Conservation (phyloP, 2,888 invertebrate genomes). For the Harpalus rubripes region DNA sequence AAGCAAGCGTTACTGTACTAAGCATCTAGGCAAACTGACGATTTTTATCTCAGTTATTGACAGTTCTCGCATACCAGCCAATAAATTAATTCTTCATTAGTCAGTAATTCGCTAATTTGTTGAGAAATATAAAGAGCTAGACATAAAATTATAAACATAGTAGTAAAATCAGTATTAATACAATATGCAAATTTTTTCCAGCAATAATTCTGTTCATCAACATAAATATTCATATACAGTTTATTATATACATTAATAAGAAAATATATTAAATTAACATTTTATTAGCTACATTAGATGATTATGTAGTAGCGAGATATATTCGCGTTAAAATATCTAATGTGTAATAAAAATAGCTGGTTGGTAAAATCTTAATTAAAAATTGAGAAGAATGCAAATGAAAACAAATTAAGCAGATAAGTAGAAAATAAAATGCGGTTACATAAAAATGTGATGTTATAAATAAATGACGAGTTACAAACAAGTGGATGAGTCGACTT, state of each 20-base stretch:
- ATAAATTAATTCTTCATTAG: conserved; percentile 46
- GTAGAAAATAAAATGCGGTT: conserved; percentile 10
- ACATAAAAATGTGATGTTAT: conserved; percentile 54
- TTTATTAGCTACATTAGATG: conserved; percentile 14
- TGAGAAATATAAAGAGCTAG: conserved; percentile 11
- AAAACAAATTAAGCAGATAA: conserved; percentile 32
- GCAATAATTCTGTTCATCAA: too few relatives aligned
- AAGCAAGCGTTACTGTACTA: conserved; percentile 45
- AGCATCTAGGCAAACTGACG: conserved; percentile 11
- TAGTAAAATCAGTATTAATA: conserved; percentile 33
- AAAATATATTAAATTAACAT: conserved; percentile 43
- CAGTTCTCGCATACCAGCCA: conserved; percentile 20
- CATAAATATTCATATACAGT: conserved; percentile 41
- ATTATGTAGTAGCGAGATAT: conserved; percentile 22
- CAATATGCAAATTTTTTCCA: conserved; percentile 37
- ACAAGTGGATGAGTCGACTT: conserved; percentile 42
- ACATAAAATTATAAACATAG: conserved; percentile 43
- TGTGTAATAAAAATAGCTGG: conserved; percentile 43
- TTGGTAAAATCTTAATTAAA: conserved; percentile 31
- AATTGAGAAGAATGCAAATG: conserved; percentile 26
- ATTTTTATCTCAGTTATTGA: conserved; percentile 36
- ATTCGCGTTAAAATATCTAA: conserved; percentile 12
- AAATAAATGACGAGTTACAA: conserved; percentile 52
- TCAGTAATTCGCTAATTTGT: conserved; percentile 44
- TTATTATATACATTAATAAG: conserved; percentile 32